Conservation (phyloP, 2,797 vertebrate species). For the Agapornis canus region DNA sequence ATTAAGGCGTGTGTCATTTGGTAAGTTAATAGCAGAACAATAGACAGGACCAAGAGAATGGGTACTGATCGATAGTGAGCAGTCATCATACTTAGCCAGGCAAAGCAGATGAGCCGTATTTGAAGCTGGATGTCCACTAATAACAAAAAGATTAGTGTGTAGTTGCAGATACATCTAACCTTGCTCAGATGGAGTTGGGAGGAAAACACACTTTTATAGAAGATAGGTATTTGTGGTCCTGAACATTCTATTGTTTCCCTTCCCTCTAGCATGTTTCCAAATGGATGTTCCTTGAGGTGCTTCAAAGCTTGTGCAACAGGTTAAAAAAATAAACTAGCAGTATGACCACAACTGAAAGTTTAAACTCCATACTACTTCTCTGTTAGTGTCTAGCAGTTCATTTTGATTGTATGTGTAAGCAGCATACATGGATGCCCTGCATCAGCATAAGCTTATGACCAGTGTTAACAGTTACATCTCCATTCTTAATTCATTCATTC, state of each 20-base stretch:
- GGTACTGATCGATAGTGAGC: background rate
- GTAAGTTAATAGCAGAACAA: constrained; percentile 21
- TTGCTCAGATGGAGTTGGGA: background rate
- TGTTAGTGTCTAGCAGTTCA: background rate
- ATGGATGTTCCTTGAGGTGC: background rate
- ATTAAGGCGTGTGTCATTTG: background rate
- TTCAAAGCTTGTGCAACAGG: background rate
- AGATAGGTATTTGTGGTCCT: background rate
- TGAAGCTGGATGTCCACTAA: background rate
- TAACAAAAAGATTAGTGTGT: background rate
- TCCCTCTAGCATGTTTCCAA: background rate
- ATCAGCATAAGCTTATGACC: background rate
- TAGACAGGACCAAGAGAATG: background rate
- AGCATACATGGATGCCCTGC: background rate
- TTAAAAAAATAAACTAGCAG: background rate
- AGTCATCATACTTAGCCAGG: background rate
- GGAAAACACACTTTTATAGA: background rate
- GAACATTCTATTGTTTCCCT: background rate
- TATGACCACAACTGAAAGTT: background rate
- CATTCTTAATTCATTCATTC: background rate
- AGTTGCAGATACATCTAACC: background rate
- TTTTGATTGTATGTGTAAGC: background rate
- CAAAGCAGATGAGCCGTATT: background rate
- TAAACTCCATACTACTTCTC: background rate
- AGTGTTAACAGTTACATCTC: background rate